These are phyloP conservation scores for Ginglymostoma cirratum DNA, from an alignment of 2,113 vertebrate species.

Conservation along the genomic window DNA sequence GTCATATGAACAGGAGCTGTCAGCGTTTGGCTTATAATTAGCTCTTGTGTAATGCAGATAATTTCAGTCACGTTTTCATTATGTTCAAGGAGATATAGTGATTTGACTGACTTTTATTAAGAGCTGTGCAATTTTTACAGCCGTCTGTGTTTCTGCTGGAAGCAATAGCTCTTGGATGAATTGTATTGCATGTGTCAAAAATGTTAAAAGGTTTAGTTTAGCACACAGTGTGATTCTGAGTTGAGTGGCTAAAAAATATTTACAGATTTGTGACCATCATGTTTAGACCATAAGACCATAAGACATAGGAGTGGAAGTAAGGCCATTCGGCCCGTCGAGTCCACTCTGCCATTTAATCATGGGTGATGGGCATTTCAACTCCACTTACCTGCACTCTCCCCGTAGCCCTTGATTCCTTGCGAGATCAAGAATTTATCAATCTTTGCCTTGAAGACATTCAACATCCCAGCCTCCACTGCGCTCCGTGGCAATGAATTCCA, in stretches of 20 bases:
- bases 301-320: no score
- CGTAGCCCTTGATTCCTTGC: no score
- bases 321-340: no score
- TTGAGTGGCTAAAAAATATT: neutral
- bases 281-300: no score
- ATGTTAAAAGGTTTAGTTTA: slow-evolving; percentile 18
- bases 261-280: neutral
- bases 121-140: neutral
- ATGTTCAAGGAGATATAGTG: no score
- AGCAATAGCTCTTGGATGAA: neutral
- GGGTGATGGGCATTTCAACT: no score
- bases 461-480: no score
- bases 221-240: neutral
- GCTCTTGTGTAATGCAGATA: neutral
- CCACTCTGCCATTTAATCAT: no score
- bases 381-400: no score
- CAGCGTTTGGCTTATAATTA: neutral
- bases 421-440: no score
- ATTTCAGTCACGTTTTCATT: neutral
- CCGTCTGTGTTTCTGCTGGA: neutral
- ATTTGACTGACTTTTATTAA: neutral
- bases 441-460: no score
- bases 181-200: neutral
- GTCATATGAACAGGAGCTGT: neutral
- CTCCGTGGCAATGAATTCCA: no score